Evolutionary conservation across 2,888 invertebrate genomes (phyloP), one percentile per base, ranked within the genome.

Genomic region (Rutpela maculata): DNA sequence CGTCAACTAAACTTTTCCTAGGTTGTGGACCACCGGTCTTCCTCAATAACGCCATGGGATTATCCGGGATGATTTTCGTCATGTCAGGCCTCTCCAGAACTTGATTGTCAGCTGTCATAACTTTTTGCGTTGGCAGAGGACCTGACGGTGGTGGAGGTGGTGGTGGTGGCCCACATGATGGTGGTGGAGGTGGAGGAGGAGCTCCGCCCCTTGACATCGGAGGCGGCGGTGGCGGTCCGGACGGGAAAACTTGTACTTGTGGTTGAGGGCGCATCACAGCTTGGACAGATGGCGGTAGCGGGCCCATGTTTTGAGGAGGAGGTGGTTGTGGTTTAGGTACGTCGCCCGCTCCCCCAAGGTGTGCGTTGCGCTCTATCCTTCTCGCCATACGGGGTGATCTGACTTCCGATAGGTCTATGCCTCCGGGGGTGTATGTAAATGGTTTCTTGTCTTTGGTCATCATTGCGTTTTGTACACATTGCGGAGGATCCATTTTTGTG

Each of bases 381-480:
- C 96, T 92, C 3, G 95, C 96, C 97, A 98, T 97, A 84, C 97
- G 93, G 11, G 97, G 97, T 72, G 97, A 97, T 80, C 94, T 93
- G 78, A 98, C 97, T 90, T 98, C 97, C 11, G 97, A 96, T 70
- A 98, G 91, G 89, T 98, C 97, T 77, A 98, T 92, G 81, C 98
- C 98, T 18, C 98, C 97, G 0, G 98, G 98, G 18, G 97, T 97
- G 89, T 98, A 98, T n/a, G 98, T 98, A 89, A 98, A 98, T 12
- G 98, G 98, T 87, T 98, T 98, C 90, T 98, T 98, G 90, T 98
- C 98, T 90, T 97, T 97, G 86, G 96, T 96, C 95, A 97, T 95
- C 96, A 97, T 97, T 43, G 97, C 97, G 89, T 97, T 96, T 89
- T 97, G 97, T 75, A 98, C 95, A 84, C 97, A 96, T 81, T 95